Evolutionary conservation across 2,888 invertebrate genomes (phyloP).

Genomic region (Diabrotica balteata): DNA sequence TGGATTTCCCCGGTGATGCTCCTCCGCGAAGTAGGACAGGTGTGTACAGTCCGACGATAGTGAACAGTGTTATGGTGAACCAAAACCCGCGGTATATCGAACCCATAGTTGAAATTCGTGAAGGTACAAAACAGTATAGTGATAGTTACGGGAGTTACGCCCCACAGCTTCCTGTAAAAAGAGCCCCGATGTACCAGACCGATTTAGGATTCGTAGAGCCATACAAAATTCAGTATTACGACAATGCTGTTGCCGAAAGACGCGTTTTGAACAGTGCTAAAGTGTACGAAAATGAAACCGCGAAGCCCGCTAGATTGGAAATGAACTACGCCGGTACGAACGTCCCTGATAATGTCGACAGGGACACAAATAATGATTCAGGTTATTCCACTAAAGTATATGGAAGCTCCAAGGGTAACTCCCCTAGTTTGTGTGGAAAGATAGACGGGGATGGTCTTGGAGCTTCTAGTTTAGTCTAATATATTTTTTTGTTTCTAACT

Average conservation of each 20-base stretch:
- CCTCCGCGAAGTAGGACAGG: slow-evolving; percentile 60
- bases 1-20: slow-evolving; percentile 48
- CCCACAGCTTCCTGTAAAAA: slow-evolving; percentile 39
- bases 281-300: slow-evolving; percentile 28
- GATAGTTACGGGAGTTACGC: slow-evolving; percentile 37
- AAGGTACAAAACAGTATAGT: slow-evolving; percentile 45
- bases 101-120: slow-evolving; percentile 54
- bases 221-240: slow-evolving; percentile 40
- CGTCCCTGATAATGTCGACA: slow-evolving; percentile 59
- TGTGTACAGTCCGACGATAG: slow-evolving; percentile 62
- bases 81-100: slow-evolving; percentile 53
- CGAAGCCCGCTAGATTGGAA: slow-evolving; percentile 17
- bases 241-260: slow-evolving; percentile 51
- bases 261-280: slow-evolving; percentile 52
- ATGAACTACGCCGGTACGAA: slow-evolving; percentile 24
- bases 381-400: slow-evolving; percentile 86
- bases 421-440: slow-evolving; percentile 74
- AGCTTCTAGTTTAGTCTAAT: slow-evolving; percentile 70
- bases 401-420: slow-evolving; percentile 78
- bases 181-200: slow-evolving; percentile 38
- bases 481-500: slow-evolving; percentile 25
- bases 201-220: slow-evolving; percentile 42
- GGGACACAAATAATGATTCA: slow-evolving; percentile 81
- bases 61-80: slow-evolving; percentile 50
- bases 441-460: slow-evolving; percentile 60